A percentile compares a stretch with the other conserved stretches of the same genome.
phyloP scores from a whole-genome alignment of 2,113 vertebrate genomes.

The Isichthys henryi region DNA sequence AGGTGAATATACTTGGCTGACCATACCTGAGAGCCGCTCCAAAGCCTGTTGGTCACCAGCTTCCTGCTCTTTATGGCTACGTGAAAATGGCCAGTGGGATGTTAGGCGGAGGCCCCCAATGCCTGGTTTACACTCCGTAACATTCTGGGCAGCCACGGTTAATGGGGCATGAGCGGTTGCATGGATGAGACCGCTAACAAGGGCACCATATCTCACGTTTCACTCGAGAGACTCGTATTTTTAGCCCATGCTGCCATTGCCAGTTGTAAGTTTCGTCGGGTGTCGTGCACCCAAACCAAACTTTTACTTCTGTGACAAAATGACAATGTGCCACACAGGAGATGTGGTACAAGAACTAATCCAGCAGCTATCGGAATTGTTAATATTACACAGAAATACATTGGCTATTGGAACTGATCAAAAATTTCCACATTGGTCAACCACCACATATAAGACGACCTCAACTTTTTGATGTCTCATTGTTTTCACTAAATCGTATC shows the following conservation, averaged over 20 bases:
- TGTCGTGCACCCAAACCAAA: not conserved
- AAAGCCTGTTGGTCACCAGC: not conserved
- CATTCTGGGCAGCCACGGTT: not conserved
- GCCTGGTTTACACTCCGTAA: not conserved
- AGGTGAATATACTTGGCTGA: not conserved
- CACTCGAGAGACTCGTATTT: not conserved
- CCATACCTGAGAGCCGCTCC: not conserved
- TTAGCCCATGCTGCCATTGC: not conserved
- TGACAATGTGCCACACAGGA: not conserved
- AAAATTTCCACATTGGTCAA: not conserved
- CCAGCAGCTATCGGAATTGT: not conserved
- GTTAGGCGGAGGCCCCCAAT: not conserved
- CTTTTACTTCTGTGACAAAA: not conserved
- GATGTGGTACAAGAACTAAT: not conserved
- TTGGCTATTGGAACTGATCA: not conserved
- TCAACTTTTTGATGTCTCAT: not conserved
- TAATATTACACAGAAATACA: not conserved
- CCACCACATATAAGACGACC: not conserved
- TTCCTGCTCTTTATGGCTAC: not conserved
- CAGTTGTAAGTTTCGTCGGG: not conserved
- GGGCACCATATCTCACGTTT: not conserved
- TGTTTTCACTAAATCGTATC: not conserved
- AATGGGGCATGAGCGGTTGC: not conserved
- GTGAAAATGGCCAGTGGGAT: not conserved
- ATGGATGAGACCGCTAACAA: not conserved